Base-by-base conservation (phyloP, 2,113 vertebrate species). In the Harpagus bidentatus region DNA sequence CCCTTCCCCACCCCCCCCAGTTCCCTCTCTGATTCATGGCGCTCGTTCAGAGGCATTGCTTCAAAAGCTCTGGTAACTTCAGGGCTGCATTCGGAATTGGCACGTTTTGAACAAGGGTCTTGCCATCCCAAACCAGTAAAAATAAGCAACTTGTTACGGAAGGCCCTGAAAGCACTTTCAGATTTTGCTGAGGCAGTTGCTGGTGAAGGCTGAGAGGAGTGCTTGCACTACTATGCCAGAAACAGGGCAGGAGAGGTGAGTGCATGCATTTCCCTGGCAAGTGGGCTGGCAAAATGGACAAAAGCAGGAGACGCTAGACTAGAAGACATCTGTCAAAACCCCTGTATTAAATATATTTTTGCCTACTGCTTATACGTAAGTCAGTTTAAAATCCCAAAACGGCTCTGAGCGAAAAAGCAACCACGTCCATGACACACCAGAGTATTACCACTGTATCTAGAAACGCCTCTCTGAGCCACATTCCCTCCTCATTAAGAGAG, bases 211-310 rank as follows among this genome's bases (percentile, higher is more conserved):
- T 40, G 19, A 58, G 32, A 34, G 47, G 4, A 53, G 10, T 2
- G 5, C 11, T 67, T 50, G 40, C 19, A 26, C 22, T 13, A 7
- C 31, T 10, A 17, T 1, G 16, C 12, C 67, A 66, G 23, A 45
- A 86, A 38, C 10, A 23, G n/a, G 6, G 21, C 52, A 45, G 25
- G n/a, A 53, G 1, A 1, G 9, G 15, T 2, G 23, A 80, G 12
- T 8, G 6, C 5, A 10, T 5, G 13, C 16, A 19, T 32, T 69
- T 42, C 59, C 43, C 43, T 8, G 7, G 32, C 19, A 56, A 17
- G 16, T 3, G 6, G 34, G 13, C 15, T 15, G 10, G 23, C 42
- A 43, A 40, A 32, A 31, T 1, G 2, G 34, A 42, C 0, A 0
- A 65, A 73, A 88, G 31, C 28, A 31, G 38, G 67, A 58, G 8